phyloP scores from a whole-genome alignment of 2,113 vertebrate species.

The Dasyprocta punctata region DNA sequence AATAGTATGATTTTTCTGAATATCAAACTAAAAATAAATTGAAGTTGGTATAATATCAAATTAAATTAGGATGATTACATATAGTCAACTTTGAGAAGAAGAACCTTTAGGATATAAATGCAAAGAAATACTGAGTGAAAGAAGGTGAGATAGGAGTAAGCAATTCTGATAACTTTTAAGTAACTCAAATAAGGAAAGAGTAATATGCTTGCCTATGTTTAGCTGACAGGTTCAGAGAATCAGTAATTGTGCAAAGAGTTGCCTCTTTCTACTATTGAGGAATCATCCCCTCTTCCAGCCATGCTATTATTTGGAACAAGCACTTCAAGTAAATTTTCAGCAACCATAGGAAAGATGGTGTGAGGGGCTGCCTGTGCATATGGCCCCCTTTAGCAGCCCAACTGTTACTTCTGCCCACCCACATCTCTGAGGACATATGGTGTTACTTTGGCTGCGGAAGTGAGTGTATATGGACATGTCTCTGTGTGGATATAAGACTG shows the following conservation, averaged over 20 bases:
- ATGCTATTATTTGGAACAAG: neutral
- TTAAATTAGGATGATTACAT: neutral
- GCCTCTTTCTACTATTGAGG: neutral
- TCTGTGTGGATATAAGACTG: neutral
- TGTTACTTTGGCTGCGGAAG: slow-evolving; percentile 33
- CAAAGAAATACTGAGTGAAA: neutral
- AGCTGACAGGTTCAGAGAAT: neutral
- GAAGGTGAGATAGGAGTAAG: neutral
- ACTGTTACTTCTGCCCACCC: slow-evolving; percentile 69
- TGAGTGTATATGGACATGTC: slow-evolving; percentile 50
- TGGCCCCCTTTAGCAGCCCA: slow-evolving; percentile 42
- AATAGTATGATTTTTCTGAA: neutral
- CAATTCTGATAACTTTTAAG: neutral
- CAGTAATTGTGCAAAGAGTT: neutral
- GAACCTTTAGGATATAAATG: neutral
- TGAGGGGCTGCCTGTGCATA: slow-evolving; percentile 59
- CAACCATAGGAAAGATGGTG: neutral
- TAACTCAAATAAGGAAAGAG: neutral
- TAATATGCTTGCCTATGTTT: neutral
- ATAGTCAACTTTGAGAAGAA: neutral
- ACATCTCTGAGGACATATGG: slow-evolving; percentile 73
- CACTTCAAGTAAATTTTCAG: slow-evolving; percentile 15
- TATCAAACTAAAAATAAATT: neutral
- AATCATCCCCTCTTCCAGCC: neutral
- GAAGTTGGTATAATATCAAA: neutral